Conservation (phyloP, 2,797 vertebrate species). For the Pangasius sanitwongsei region DNA sequence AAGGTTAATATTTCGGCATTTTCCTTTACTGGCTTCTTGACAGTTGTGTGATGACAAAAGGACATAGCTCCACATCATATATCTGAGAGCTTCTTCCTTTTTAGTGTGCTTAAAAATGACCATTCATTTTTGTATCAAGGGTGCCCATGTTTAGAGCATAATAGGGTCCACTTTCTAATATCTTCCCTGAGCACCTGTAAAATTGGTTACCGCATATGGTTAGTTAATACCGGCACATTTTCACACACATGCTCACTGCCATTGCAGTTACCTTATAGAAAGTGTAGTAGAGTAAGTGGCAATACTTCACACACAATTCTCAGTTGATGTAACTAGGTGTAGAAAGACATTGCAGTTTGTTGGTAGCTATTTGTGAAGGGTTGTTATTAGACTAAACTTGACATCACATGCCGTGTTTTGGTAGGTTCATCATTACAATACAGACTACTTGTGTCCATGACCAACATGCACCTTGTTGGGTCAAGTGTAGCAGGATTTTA, state of each 20-base stretch:
- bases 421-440: constrained; percentile 17
- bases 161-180: constrained; percentile 26
- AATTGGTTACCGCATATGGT: constrained; percentile 45
- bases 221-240: constrained; percentile 29
- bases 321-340: constrained; percentile 47
- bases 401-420: constrained; percentile 22
- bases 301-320: constrained; percentile 44
- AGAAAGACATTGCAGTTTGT: constrained; percentile 39
- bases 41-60: constrained; percentile 69
- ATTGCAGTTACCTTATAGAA: constrained; percentile 34
- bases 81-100: constrained; percentile 76
- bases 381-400: constrained; percentile 39
- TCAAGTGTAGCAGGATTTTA: constrained; percentile 43
- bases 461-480: constrained; percentile 23
- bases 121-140: constrained; percentile 59
- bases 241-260: constrained; percentile 28
- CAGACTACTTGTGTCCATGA: constrained; percentile 22
- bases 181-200: constrained; percentile 53
- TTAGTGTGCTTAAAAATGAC: constrained; percentile 72
- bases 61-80: constrained; percentile 67
- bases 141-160: constrained; percentile 55
- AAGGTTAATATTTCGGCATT: constrained; percentile 69
- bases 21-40: constrained; percentile 60
- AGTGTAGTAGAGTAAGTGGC: constrained; percentile 50
- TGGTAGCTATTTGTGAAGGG: constrained; percentile 42